phyloP scores from a whole-genome alignment of 2,113 vertebrate species.

The Phrynosoma platyrhinos region DNA sequence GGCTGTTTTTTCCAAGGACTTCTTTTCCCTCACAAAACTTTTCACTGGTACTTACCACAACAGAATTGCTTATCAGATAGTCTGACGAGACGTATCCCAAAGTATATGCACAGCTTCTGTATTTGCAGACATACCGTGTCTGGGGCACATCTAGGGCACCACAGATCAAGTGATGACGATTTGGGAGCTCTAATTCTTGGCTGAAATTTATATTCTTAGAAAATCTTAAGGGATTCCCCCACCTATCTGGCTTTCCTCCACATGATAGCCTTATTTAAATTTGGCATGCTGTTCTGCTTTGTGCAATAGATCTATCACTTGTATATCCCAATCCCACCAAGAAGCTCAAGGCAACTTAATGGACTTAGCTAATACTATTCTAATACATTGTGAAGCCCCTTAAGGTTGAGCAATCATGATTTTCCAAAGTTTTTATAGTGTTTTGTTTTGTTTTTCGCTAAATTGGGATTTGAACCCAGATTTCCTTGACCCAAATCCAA shows the following conservation, averaged over 20 bases:
- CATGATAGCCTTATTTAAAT: neutral
- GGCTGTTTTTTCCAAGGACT: neutral
- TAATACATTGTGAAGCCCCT: neutral
- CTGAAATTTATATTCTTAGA: neutral
- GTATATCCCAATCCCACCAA: neutral
- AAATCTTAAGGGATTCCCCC: too few relatives aligned
- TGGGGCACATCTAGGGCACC: neutral
- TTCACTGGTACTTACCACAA: constrained; percentile 5
- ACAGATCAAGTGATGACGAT: neutral
- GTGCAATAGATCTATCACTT: neutral
- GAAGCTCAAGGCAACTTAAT: neutral
- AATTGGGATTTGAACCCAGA: neutral
- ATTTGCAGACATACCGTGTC: neutral
- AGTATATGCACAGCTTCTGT: accelerated
- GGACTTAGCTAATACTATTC: neutral
- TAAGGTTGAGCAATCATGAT: neutral
- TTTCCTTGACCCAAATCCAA: neutral
- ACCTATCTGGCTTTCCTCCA: too few relatives aligned
- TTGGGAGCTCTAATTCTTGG: neutral
- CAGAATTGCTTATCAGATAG: constrained; percentile 21
- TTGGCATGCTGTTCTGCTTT: neutral
- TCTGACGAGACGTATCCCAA: constrained; percentile 13
- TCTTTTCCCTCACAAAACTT: constrained; percentile 2
- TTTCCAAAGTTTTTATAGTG: too few relatives aligned
- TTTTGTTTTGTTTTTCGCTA: neutral